phyloP scores from a whole-genome alignment of 2,797 vertebrate genomes.

The Lithobates sylvaticus region DNA sequence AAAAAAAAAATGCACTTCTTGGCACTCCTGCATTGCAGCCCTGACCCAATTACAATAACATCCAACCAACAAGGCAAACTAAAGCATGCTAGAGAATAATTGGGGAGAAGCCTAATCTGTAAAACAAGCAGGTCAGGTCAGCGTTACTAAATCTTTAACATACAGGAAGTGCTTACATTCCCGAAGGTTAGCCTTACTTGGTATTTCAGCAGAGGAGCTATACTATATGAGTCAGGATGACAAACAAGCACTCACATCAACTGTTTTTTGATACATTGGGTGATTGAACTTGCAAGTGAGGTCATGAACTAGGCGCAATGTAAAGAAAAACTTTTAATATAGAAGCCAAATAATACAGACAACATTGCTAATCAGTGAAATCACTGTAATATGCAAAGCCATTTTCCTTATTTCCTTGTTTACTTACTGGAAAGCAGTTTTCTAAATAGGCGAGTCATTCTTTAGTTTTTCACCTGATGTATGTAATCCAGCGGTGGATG shows the following conservation, averaged over 20 bases:
- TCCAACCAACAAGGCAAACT: background rate
- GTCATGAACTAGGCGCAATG: background rate
- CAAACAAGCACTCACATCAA: background rate
- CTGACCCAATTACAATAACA: background rate
- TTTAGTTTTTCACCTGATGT: background rate
- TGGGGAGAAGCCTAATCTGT: background rate
- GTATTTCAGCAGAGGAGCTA: background rate
- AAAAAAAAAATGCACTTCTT: no score
- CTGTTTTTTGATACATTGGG: background rate
- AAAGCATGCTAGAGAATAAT: background rate
- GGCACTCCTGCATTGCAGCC: no score
- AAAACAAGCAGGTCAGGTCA: background rate
- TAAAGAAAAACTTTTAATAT: no score
- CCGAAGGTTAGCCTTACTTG: background rate
- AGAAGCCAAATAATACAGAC: no score
- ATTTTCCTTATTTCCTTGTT: no score
- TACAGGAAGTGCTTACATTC: background rate
- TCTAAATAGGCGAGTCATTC: background rate
- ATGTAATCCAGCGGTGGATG: background rate
- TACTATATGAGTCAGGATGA: background rate
- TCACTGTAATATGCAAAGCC: background rate
- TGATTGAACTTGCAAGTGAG: background rate
- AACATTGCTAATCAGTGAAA: no score
- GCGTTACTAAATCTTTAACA: background rate
- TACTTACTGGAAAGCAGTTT: background rate